Evolutionary conservation across 2,113 vertebrate genomes (phyloP).

Genomic region (Lutjanus erythropterus): DNA sequence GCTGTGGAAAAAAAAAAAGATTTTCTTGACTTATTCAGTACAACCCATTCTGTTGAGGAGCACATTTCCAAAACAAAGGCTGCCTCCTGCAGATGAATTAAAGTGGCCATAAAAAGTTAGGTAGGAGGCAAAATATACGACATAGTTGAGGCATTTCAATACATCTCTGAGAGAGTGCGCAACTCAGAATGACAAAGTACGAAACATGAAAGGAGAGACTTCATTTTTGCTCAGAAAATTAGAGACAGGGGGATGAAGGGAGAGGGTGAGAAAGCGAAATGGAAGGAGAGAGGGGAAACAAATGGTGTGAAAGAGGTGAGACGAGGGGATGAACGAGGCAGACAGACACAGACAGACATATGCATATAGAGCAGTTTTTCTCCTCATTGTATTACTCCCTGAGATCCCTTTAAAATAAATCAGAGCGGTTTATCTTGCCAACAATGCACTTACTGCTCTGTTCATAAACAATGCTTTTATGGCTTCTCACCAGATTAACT

Average conservation of each 20-base stretch:
- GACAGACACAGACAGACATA: conserved; percentile 19
- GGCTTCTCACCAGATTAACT: conserved; percentile 74
- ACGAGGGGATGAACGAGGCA: conserved; percentile 10
- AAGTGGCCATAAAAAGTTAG: conserved; percentile 60
- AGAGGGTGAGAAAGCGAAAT: background rate
- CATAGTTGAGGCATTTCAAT: conserved; percentile 23
- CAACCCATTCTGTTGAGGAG: conserved; percentile 31
- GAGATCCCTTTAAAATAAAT: conserved; percentile 68
- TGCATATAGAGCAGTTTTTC: conserved; percentile 30
- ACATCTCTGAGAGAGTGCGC: conserved; percentile 1
- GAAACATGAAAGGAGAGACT: background rate
- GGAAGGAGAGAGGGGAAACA: background rate
- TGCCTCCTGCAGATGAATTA: conserved; percentile 40
- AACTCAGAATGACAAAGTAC: conserved; percentile 4
- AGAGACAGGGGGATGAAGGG: background rate
- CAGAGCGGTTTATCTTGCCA: conserved; percentile 75
- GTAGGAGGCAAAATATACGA: conserved; percentile 49
- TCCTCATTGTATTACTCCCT: conserved; percentile 39
- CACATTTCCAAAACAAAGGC: conserved; percentile 49
- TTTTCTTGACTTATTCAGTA: conserved; percentile 38
- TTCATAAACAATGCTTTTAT: conserved; percentile 81
- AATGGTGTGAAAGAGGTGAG: conserved; percentile 3
- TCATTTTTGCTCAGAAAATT: background rate
- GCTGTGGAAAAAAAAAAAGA: background rate
- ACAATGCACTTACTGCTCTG: conserved; percentile 80